Evolutionary conservation across 1,140 invertebrate species (phyloP), one percentile per base, ranked within the genome.

Genomic region (Leptonema lineaticorne): DNA sequence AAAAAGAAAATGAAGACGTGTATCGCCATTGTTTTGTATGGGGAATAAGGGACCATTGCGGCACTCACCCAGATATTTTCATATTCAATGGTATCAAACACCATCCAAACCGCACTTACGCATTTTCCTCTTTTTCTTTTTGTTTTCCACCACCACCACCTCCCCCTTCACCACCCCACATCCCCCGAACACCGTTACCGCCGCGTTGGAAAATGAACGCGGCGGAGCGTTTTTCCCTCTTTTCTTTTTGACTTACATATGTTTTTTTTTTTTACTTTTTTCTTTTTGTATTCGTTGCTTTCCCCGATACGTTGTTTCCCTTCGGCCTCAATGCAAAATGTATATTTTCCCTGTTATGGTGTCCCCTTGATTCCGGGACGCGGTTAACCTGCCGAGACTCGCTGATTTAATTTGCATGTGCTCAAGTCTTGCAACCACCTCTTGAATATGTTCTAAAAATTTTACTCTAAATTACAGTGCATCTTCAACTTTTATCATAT

Each of bases 11-110:
- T 50, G 26, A 41, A 24, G 57, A 50, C 18, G 6, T 26, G 11
- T 29, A 20, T 22, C 30, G 16, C 37, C 59, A 63, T 69, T 67
- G 64, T 67, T 68, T 67, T 59, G 60, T 68, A 57, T 48, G 45
- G 69, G 69, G 69, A 71, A 62, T 68, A 68, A 33, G 69, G 69
- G 69, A 71, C 60, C 24, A 24, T 53, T 53, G 59, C 26, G 22
- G 26, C 20, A 29, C 67, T 69, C 67, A 60, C 67, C 28, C 59
- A 56, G 62, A 63, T 64, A 63, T 63, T 69, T 69, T 58, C 67
- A 53, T 63, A 69, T 63, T 64, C 67, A 69, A 64, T 56, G 58
- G 56, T 45, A 60, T 60, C 53, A 59, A 29, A 59, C 56, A 30
- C 57, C 56, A 37, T 59, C 28, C 57, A 24, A 59, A 59, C 28